These are phyloP conservation scores for Drosophila rufa DNA, from an alignment of 1,140 invertebrate genomes.

Conservation along the genomic window DNA sequence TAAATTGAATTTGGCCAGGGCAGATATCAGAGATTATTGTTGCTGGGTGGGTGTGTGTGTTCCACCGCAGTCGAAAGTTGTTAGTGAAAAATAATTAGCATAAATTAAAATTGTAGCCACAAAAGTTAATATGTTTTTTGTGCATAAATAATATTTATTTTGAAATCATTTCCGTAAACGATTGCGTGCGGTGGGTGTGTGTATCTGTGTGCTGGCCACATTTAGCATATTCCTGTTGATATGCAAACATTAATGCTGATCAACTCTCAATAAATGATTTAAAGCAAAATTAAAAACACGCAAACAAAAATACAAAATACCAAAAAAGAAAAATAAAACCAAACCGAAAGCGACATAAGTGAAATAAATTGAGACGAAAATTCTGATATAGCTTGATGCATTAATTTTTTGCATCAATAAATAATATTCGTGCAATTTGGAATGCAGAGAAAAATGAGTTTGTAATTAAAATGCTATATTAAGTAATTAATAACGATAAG, in stretches of 20 bases:
- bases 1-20: constrained; percentile 50
- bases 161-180: constrained; percentile 44
- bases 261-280: constrained; percentile 44
- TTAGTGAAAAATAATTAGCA: constrained; percentile 80
- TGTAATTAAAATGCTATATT: constrained; percentile 76
- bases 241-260: constrained; percentile 66
- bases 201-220: constrained; percentile 34
- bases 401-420: constrained; percentile 60
- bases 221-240: constrained; percentile 59
- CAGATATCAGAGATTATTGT: constrained; percentile 56
- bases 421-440: constrained; percentile 46
- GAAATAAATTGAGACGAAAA: constrained; percentile 36
- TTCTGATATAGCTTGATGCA: constrained; percentile 55
- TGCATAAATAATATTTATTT: constrained; percentile 56
- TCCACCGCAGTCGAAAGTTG: constrained; percentile 57
- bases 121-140: constrained; percentile 59
- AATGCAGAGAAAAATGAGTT: constrained; percentile 49
- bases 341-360: constrained; percentile 22
- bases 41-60: constrained; percentile 2
- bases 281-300: constrained; percentile 30
- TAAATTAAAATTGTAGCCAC: constrained; percentile 67
- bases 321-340: constrained; percentile 26
- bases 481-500: constrained; percentile 62
- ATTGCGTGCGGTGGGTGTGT: constrained; percentile 20
- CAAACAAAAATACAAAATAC: not conserved